Evolutionary conservation across 1,140 invertebrate species (phyloP), one percentile per base, ranked within the genome.

Genomic region (Drosophila trapezifrons): DNA sequence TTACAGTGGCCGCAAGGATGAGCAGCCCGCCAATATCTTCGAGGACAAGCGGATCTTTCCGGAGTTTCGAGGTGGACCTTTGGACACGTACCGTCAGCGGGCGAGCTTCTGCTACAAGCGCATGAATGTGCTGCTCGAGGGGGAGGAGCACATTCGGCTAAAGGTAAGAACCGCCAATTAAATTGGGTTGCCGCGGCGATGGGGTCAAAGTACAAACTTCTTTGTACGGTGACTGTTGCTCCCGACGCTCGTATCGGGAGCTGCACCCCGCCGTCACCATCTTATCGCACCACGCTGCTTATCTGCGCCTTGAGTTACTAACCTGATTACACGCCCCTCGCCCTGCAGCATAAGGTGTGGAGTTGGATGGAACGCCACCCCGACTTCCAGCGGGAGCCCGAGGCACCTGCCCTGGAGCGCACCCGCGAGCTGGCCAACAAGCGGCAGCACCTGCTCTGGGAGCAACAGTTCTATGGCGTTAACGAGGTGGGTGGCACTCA

Each of bases 21-120:
- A 47, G 8, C 22, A 60, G 40, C 22, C 46, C n/a, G 46, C 47
- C 2, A 90, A 86, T 45, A 90, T 91, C 25, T 72, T 80, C 7
- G 79, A 91, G 17, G 86, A 92, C 43, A 90, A 85, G 38, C 74
- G 86, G 5, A 93, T 92, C 32, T 93, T 94, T 51, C 93, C 93
- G 0, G 94, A 95, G 77, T 93, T 96, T 65, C 95, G 95, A 2
- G 90, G 83, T n/a, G 96, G 97, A 15, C 96, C 96, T 2, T 90
- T 98, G 22, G 95, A 96, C 77, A 73, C 72, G 9, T 98, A 97
- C 80, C 93, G 97, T 60, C 94, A 95, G 58, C 93, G 94, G 71
- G 95, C 96, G 1, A 94, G 95, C 3, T 98, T 98, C 91, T 94
- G 97, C 87, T 98, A 97, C 96, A 96, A 96, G 79, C 94, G 94